These are phyloP conservation scores for Stenotaenia linearis DNA, from an alignment of 2,888 invertebrate genomes.

Conservation along the genomic window DNA sequence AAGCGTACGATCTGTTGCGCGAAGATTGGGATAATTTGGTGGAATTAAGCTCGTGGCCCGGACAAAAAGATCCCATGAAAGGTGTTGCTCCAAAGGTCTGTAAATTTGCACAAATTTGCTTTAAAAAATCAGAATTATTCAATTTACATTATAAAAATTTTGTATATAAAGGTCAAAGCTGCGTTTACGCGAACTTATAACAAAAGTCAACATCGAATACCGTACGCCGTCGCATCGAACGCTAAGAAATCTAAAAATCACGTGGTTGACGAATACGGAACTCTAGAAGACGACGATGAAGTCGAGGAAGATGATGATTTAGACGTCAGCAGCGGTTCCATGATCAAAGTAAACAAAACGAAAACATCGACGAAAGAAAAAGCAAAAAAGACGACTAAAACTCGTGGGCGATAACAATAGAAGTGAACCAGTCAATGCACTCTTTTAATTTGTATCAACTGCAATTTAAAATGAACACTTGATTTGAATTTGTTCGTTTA, in stretches of 20 bases:
- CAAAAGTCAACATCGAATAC: conserved; percentile 69
- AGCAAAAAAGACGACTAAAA: conserved; percentile 37
- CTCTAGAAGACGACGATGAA: conserved; percentile 33
- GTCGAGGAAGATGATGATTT: conserved; percentile 49
- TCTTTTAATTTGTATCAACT: conserved; percentile 30
- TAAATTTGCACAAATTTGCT: background rate
- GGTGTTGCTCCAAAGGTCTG: conserved; percentile 62
- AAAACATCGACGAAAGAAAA: background rate
- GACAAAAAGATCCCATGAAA: conserved; percentile 67
- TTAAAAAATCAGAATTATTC: no score
- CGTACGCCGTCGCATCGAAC: conserved; percentile 63
- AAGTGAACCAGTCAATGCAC: background rate
- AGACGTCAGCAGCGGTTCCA: conserved; percentile 63
- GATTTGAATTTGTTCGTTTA: background rate
- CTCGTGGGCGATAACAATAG: background rate
- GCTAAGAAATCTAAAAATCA: conserved; percentile 55
- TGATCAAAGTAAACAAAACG: conserved; percentile 63
- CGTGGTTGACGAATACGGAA: conserved; percentile 45
- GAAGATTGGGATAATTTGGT: conserved; percentile 87
- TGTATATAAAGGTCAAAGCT: conserved; percentile 90
- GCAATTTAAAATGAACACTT: conserved; percentile 35
- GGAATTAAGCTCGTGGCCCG: conserved; percentile 81
- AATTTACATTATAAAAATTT: no score
- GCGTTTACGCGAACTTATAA: conserved; percentile 91
- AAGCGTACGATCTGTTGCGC: conserved; percentile 75